Evolutionary conservation across 2,113 vertebrate genomes (phyloP), one percentile per base, ranked within the genome.

Genomic region (Cavia porcellus): DNA sequence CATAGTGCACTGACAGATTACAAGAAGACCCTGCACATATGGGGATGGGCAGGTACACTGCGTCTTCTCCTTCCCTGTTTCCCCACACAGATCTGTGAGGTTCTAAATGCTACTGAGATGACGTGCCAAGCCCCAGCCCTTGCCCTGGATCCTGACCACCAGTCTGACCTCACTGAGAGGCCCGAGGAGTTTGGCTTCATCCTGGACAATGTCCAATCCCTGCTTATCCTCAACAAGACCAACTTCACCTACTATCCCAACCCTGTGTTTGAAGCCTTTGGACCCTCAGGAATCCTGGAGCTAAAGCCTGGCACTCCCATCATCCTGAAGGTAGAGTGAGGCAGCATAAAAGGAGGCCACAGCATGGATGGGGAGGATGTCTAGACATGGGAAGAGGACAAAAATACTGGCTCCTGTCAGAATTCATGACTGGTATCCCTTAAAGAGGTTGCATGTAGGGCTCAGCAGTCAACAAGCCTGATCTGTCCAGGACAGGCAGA

Each of bases 131-230:
- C 99, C 8, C 99, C 99, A 0, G 99, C 99, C 0, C 98, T 99
- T 11, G 98, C 99, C 35, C 98, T 99, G 96, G 99, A 97, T 45
- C 99, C 98, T 0, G 99, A 96, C 83, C 98, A 99, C 89, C 99
- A 99, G 28, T 98, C 99, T 0, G 99, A 99, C 68, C 98, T 99
- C 0, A 99, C 99, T 0, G 99, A 99, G 94, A 99, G 99, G 42
- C 99, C 99, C 0, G 99, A 99, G 35, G 99, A 99, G 98, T 99
- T 99, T 50, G 99, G 99, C 94, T 99, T 99, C 94, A 99, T 99
- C 97, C 98, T 99, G 94, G 99, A 99, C 92, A 99, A 99, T 0
- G 99, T 99, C 50, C 99, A 99, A 95, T 99, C 99, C 3, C 98
- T 99, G 93, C 98, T 99, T 85, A 99, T 99, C 15, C 99, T 99